Conservation (phyloP, 2,113 vertebrate genomes). For the Eudorcas thomsonii region DNA sequence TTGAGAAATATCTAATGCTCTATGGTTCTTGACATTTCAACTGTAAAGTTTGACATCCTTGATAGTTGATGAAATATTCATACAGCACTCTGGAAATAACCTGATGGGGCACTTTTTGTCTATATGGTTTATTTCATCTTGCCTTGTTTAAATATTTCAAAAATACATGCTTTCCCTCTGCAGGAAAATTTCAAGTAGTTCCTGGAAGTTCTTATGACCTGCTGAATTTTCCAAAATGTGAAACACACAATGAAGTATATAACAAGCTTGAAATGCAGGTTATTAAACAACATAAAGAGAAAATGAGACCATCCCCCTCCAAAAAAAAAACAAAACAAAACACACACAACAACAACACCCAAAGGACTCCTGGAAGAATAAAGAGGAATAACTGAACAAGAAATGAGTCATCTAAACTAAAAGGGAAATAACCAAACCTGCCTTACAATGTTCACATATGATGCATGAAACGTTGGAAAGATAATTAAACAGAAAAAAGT, state of each 20-base stretch:
- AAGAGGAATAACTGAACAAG: neutral
- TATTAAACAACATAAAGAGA: neutral
- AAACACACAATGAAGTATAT: neutral
- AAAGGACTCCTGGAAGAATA: neutral
- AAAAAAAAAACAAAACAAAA: neutral
- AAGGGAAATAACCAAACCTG: neutral
- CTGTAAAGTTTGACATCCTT: neutral
- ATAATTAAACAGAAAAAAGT: neutral
- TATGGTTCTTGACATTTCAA: neutral
- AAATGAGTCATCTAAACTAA: neutral
- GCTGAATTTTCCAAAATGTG: neutral
- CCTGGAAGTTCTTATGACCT: neutral
- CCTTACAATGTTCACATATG: neutral
- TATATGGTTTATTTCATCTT: neutral
- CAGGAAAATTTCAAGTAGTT: neutral
- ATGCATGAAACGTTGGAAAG: neutral
- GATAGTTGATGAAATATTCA: constrained; percentile 29
- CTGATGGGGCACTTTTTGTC: neutral
- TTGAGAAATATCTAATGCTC: neutral
- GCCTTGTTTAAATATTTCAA: constrained; percentile 34
- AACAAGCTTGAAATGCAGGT: neutral
- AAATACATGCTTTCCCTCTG: neutral
- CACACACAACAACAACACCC: fast-evolving
- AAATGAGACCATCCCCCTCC: neutral
- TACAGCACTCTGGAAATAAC: neutral